Percentiles rank a stretch among this genome's conserved stretches.
Conservation (phyloP, 1,140 invertebrate genomes). For the Hyles vespertilio region DNA sequence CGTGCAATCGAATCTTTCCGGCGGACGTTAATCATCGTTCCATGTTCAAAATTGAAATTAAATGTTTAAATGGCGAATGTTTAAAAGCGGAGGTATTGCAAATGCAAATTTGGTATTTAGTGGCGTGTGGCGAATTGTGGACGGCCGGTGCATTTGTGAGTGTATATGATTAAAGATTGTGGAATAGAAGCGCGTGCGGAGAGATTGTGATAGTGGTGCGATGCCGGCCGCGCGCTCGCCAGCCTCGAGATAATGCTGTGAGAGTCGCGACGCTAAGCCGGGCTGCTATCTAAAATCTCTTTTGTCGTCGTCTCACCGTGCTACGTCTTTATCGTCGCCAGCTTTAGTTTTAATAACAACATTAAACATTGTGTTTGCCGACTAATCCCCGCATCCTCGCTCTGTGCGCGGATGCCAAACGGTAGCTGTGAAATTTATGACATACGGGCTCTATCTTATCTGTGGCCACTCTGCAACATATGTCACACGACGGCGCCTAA, state of each 20-base stretch:
- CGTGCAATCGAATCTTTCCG: too few species aligned
- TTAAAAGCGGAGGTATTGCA: too few species aligned
- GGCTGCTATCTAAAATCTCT: conserved; percentile 46
- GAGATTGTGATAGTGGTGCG: neutral
- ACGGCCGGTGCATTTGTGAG: too few species aligned
- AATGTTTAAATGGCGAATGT: too few species aligned
- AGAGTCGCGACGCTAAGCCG: conserved; percentile 26
- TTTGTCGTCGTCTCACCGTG: conserved; percentile 40
- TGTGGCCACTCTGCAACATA: conserved; percentile 64
- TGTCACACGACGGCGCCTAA: conserved; percentile 56
- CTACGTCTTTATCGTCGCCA: conserved; percentile 51
- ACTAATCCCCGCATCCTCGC: conserved; percentile 54
- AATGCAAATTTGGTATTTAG: too few species aligned
- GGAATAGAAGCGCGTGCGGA: neutral
- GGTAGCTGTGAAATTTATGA: conserved; percentile 62
- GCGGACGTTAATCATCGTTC: too few species aligned
- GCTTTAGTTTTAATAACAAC: conserved; percentile 46
- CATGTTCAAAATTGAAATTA: too few species aligned
- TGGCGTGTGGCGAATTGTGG: too few species aligned
- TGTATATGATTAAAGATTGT: too few species aligned
- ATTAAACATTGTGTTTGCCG: conserved; percentile 48
- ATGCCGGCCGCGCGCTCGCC: conserved; percentile 1
- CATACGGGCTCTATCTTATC: conserved; percentile 73
- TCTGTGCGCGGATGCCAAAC: conserved; percentile 60
- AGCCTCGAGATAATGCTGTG: conserved; percentile 26